These are phyloP conservation scores for Acropora yongei DNA, from an alignment of 64 coral and sea anemone species.

Conservation along the genomic window DNA sequence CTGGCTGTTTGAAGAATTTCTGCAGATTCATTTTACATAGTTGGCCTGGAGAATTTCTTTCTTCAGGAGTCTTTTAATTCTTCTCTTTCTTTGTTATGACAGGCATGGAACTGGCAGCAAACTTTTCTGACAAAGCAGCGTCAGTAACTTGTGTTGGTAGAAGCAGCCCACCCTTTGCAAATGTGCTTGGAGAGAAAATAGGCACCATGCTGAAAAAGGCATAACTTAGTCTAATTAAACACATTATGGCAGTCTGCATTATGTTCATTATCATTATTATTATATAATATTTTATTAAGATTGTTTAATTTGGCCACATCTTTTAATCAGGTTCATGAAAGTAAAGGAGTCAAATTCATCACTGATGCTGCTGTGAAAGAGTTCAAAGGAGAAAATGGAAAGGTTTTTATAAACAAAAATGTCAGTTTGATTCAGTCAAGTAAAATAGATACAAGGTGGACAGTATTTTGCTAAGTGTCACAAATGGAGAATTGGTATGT, in stretches of 20 bases:
- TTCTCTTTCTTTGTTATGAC: background rate
- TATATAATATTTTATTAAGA: no score
- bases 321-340: slow-evolving; percentile 75
- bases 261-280: no score
- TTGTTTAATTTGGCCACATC: no score
- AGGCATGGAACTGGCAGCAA: slow-evolving; percentile 95
- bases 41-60: no score
- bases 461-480: background rate
- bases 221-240: background rate
- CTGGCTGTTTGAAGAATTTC: no score
- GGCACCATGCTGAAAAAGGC: slow-evolving; percentile 92
- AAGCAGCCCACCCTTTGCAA: slow-evolving; percentile 80
- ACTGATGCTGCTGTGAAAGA: slow-evolving; percentile 85
- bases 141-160: slow-evolving; percentile 90
- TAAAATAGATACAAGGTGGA: no score
- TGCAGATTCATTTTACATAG: no score
- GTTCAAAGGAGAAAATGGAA: slow-evolving; percentile 89
- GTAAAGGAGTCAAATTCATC: slow-evolving; percentile 93
- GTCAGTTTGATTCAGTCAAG: background rate
- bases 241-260: background rate
- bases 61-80: no score
- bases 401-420: slow-evolving; percentile 29
- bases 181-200: slow-evolving; percentile 85
- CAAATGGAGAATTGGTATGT: no score
- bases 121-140: slow-evolving; percentile 83